These are phyloP conservation scores for Halcyon senegalensis DNA, from an alignment of 2,113 vertebrate genomes.

Conservation along the genomic window DNA sequence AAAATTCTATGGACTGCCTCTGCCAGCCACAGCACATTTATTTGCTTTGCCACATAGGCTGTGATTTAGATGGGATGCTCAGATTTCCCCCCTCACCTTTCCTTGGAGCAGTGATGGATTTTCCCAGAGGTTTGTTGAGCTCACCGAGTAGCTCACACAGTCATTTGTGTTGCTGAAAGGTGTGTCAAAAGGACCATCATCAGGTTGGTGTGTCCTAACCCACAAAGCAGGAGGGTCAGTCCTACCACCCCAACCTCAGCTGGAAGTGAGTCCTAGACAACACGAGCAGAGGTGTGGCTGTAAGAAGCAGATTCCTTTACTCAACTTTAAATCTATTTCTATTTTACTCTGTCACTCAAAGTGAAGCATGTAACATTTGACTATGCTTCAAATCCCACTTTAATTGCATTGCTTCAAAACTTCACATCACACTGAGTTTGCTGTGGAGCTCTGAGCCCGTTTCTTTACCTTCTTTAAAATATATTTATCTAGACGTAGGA, in stretches of 20 bases:
- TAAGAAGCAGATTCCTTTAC: background rate
- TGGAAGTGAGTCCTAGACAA: background rate
- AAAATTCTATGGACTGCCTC: background rate
- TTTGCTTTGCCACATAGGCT: background rate
- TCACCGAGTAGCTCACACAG: background rate
- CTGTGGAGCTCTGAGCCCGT: fast-evolving
- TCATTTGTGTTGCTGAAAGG: fast-evolving
- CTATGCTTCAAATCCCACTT: background rate
- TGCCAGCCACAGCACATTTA: background rate
- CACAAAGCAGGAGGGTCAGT: background rate
- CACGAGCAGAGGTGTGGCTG: background rate
- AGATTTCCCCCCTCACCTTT: background rate
- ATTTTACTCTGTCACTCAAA: background rate
- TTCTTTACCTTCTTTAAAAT: background rate
- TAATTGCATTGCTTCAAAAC: background rate
- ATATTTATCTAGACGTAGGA: background rate
- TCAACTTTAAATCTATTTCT: background rate
- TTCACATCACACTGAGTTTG: background rate
- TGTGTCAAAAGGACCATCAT: background rate
- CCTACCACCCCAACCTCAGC: background rate
- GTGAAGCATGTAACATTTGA: background rate
- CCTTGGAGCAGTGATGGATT: background rate
- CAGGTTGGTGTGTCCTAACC: background rate
- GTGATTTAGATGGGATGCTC: background rate
- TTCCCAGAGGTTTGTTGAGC: background rate